Evolutionary conservation across 2,797 vertebrate genomes (phyloP).

Genomic region (Pseudomugil tenellus): DNA sequence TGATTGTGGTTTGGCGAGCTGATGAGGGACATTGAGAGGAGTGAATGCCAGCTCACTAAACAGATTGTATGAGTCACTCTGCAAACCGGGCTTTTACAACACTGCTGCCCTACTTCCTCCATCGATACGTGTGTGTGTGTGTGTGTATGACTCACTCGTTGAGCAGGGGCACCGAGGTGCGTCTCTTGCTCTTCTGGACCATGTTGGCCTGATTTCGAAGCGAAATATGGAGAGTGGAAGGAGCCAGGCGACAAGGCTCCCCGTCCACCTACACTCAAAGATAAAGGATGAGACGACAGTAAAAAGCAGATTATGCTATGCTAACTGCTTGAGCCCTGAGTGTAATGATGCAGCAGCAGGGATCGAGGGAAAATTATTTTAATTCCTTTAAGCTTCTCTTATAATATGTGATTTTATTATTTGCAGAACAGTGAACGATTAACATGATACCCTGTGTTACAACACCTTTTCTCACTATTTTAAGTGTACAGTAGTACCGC

Average conservation of each 20-base stretch:
- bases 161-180: slow-evolving; percentile 93
- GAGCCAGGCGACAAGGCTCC: slow-evolving; percentile 93
- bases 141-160: slow-evolving; percentile 89
- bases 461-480: no score
- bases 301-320: neutral
- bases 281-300: no score
- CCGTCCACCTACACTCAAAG: slow-evolving; percentile 89
- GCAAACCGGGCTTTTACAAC: slow-evolving; percentile 78
- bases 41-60: slow-evolving; percentile 63
- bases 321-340: neutral
- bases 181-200: slow-evolving; percentile 98
- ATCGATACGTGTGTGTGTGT: slow-evolving; percentile 24
- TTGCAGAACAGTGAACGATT: no score
- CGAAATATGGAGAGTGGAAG: slow-evolving; percentile 93
- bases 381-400: neutral
- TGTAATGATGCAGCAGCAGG: neutral
- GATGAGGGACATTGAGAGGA: slow-evolving; percentile 42
- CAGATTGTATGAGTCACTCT: slow-evolving; percentile 85
- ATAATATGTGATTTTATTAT: neutral
- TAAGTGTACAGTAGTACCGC: no score
- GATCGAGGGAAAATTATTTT: no score
- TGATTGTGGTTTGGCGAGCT: slow-evolving; percentile 40
- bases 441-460: no score
- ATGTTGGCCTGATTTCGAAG: slow-evolving; percentile 98
- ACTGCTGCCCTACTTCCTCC: slow-evolving; percentile 77